Conservation (phyloP, 2,113 vertebrate species). For the Plestiodon gilberti region DNA sequence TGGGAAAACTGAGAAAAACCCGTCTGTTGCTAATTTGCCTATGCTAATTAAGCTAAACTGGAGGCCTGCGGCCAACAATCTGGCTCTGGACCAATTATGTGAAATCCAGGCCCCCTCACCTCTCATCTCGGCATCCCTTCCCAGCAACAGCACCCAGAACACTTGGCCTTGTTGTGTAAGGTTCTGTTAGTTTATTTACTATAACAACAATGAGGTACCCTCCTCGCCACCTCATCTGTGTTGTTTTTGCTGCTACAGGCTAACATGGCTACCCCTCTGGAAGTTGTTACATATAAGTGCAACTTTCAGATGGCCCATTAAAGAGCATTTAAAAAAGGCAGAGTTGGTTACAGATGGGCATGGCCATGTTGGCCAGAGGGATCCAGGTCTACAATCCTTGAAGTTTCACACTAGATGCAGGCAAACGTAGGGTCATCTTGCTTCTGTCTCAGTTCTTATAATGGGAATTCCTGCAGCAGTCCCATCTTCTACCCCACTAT, state of each 20-base stretch:
- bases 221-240: no score
- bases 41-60: conserved; percentile 13
- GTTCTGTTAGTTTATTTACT: no score
- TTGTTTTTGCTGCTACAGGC: no score
- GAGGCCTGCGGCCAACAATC: neutral
- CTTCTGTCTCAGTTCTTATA: no score
- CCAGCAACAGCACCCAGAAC: neutral
- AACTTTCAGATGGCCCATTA: neutral
- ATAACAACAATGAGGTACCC: no score
- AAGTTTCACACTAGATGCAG: neutral
- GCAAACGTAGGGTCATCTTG: no score
- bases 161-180: neutral
- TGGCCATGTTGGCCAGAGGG: neutral
- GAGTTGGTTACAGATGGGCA: no score
- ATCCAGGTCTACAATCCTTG: neutral
- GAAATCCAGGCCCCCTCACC: neutral
- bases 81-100: neutral
- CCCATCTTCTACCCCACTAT: no score
- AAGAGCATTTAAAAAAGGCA: neutral
- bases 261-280: no score
- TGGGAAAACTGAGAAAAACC: neutral
- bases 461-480: no score
- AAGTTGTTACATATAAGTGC: neutral
- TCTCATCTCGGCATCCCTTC: neutral
- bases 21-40: neutral